Evolutionary conservation across 2,113 vertebrate species (phyloP), one percentile per base, ranked within the genome.

Genomic region (Tapirus terrestris): DNA sequence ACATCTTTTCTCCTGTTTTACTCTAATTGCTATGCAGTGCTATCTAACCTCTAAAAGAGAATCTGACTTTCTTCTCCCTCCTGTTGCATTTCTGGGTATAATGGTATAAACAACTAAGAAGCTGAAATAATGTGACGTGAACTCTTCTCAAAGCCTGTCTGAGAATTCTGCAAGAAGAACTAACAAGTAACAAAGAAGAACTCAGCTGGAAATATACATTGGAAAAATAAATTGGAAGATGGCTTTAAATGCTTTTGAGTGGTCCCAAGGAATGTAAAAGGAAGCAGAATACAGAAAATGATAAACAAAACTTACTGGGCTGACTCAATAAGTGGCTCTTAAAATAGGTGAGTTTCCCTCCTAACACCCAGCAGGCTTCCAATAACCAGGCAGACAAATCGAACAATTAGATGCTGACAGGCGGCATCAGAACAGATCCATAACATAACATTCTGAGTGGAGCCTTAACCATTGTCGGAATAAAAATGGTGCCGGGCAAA

Each of bases 201-300:
- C 96, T 96, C 94, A 95, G 97, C 70, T 95, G 92, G 96, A 97
- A 98, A 97, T 90, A 81, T 77, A 85, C 95, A 96, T 91, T 97
- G 92, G 79, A 94, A 97, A 97, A 97, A 96, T 96, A 97, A 95
- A 98, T 98, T 96, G 94, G 83, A 96, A 95, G 84, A 97, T 96
- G 72, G n/a, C 65, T 92, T 96, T 98, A 98, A 98, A 96, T 96
- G 92, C 70, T 96, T 94, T 87, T 87, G 95, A 97, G 89, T 61
- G 8, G 86, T 97, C 93, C 91, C 96, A 90, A 95, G 86, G 70
- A 97, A 85, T 84, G 96, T 79, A 90, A 97, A 97, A 90, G 75
- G 36, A 92, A 93, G 86, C 12, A 68, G 65, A 81, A 97, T 76
- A 92, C 84, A 97, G 73, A 96, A 97, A 95, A 96, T 72, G 45